Conservation (phyloP, 37 sponge, comb jelly and placozoan genomes). For the Cliona cf. orientalis region DNA sequence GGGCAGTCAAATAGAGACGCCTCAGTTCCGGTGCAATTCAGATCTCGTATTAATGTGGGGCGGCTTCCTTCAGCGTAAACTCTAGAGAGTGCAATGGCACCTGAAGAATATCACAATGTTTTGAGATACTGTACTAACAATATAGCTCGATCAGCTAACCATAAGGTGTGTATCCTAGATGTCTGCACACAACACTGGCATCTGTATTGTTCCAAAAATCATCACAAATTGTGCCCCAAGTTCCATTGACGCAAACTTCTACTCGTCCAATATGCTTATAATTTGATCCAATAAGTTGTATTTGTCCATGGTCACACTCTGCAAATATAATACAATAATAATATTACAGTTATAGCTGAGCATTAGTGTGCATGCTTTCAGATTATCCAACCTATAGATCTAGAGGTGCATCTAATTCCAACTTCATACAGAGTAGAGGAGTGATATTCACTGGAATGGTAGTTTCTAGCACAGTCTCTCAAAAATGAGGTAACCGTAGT, state of each 20-base stretch:
- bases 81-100: not conserved
- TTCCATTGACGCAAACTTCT: slow-evolving; percentile 21
- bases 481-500: not conserved
- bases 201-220: slow-evolving; percentile 24
- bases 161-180: slow-evolving; percentile 20
- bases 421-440: not conserved
- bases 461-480: not conserved
- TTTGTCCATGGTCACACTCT: not conserved
- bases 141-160: not conserved
- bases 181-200: slow-evolving; percentile 24
- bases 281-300: not conserved
- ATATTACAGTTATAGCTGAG: not conserved
- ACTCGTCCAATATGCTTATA: slow-evolving; percentile 8
- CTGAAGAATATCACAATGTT: not conserved
- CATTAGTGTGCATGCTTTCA: not conserved
- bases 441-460: not conserved
- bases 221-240: slow-evolving; percentile 18
- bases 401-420: not conserved
- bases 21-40: not conserved
- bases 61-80: not conserved
- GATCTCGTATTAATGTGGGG: not conserved
- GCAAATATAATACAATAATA: not conserved
- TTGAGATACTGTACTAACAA: not conserved
- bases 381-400: not conserved
- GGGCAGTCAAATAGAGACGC: not conserved